These are phyloP conservation scores for Pollenia amentaria DNA, from an alignment of 2,888 invertebrate genomes.

Conservation along the genomic window DNA sequence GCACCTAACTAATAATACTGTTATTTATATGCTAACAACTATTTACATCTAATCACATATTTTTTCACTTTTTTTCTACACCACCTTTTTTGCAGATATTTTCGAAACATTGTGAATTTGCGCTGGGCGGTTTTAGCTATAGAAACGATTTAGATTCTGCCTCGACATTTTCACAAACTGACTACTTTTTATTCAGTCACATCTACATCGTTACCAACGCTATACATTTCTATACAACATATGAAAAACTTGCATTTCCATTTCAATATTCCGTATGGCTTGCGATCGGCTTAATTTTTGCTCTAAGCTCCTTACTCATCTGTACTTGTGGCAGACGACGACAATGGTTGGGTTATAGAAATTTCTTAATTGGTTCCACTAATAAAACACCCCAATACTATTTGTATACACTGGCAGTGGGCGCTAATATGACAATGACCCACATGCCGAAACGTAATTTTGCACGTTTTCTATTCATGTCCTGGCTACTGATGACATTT, in stretches of 20 bases:
- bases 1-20: not conserved
- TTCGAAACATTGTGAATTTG: constrained; percentile 76
- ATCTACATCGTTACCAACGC: constrained; percentile 79
- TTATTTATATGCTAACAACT: not conserved
- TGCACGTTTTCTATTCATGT: constrained; percentile 77
- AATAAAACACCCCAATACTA: constrained; percentile 75
- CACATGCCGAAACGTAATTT: constrained; percentile 76
- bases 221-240: constrained; percentile 76
- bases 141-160: constrained; percentile 71
- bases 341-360: constrained; percentile 75
- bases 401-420: constrained; percentile 75
- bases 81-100: constrained; percentile 77
- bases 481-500: constrained; percentile 78
- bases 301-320: constrained; percentile 71
- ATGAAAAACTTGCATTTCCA: constrained; percentile 79
- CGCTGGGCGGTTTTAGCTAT: constrained; percentile 79
- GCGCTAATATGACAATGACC: constrained; percentile 69
- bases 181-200: constrained; percentile 78
- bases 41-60: not conserved
- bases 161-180: constrained; percentile 77
- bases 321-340: constrained; percentile 61
- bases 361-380: constrained; percentile 75
- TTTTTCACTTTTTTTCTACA: not conserved
- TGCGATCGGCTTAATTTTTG: constrained; percentile 72
- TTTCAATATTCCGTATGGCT: constrained; percentile 78